Base-by-base conservation (phyloP, 2,888 invertebrate genomes). In the Agrochola litura region DNA sequence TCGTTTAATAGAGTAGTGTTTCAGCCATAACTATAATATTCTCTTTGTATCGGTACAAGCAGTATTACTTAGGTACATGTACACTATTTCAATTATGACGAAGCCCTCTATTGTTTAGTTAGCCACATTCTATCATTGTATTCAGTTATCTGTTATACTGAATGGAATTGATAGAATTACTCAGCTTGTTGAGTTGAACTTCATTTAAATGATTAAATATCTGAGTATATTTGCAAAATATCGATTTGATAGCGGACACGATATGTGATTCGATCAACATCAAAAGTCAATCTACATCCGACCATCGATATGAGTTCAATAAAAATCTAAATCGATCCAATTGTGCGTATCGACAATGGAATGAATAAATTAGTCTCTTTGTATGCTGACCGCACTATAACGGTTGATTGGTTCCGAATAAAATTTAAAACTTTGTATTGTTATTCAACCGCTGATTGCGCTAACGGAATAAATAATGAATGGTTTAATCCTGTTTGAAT, bases 401-500 rank as follows among this genome's bases (percentile, higher is more conserved):
- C 85, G 81, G 88, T 56, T 90, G 88, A 89, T 90, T 91, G 90
- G 89, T 88, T 89, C 77, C 82, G 75, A 82, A 80, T 84, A 81
- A 88, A 88, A 90, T 90, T 90, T 86, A 90, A 91, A 91, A 88
- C 86, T 84, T 80, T 66, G 76, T 52, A 77, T 77, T 77, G 81
- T 74, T 85, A 77, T 76, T 75, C 76, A 78, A 75, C 79, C 73
- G 43, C 66, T 76, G 72, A 80, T 79, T 83, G 66, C 43, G 61
- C 74, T 78, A 63, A 70, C 61, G 22, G 67, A 76, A 81, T 77
- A 81, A 76, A 73, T 76, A 74, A 85, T 85, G 22, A 66, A 68
- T 73, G 71, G 46, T 76, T 80, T 76, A 63, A 81, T 78, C 58
- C 67, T 66, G 74, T 66, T 81, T 58, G 70, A 76, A 84, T 86